Base-by-base conservation (phyloP, 2,888 invertebrate species). In the Sabatieria punctata region DNA sequence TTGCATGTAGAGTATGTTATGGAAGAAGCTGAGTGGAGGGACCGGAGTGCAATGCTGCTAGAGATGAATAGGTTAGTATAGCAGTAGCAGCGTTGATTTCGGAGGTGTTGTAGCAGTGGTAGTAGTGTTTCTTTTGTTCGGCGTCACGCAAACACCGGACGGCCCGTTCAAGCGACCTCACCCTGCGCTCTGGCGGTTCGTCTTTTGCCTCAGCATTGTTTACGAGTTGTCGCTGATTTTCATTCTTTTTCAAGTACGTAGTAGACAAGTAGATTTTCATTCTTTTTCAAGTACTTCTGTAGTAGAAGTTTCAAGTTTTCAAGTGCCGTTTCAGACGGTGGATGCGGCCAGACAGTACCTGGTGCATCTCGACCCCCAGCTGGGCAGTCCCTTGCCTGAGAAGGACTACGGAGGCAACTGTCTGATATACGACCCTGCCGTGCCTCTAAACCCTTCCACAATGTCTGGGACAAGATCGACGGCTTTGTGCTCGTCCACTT, bases 321-420 rank as follows among this genome's bases (percentile, higher is more conserved):
- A 47, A 24, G 48, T 37, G 45, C 25, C 48, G 26, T 54, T 58
- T 6, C 55, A 74, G 73, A 68, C 66, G 49, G 67, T 66, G 2
- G 59, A 64, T 48, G 71, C 73, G 63, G 72, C 72, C 1, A 59
- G 73, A 41, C 55, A 60, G 46, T 52, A 73, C 33, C 52, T 74
- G 51, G 67, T 60, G 38, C 67, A 72, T 53, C 61, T 74, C 51
- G 73, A 73, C 57, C 55, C 60, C 2, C 57, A 58, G 11, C 61
- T 74, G 2, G 73, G 74, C 6, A 61, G 61, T 44, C 68, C 70
- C 8, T 54, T 74, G 40, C 69, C 69, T 33, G 74, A 74, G 56
- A 72, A 70, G 52, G 66, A 67, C 51, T 74, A 74, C 57, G 73
- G 73, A n/a, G n/a, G n/a, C n/a, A n/a, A n/a, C 57, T 74, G 74